Percentiles rank a stretch among this genome's conserved stretches.
phyloP scores from a whole-genome alignment of 2,113 vertebrate genomes.

The Aegypius monachus region DNA sequence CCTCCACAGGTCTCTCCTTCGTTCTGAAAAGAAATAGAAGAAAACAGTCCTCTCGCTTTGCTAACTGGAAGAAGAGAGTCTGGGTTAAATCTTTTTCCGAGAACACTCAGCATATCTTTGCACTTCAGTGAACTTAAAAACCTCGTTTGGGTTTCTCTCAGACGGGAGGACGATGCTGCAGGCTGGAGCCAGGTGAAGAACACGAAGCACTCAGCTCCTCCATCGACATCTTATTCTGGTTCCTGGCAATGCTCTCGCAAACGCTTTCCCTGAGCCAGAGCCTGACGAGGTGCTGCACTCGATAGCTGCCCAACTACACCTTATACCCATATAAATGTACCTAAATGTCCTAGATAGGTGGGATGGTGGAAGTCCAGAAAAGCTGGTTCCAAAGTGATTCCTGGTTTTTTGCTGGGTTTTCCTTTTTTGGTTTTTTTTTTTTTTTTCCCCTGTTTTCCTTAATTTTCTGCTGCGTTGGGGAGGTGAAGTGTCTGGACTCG shows the following conservation, averaged over 20 bases:
- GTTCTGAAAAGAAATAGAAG: not conserved
- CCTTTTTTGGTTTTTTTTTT: not conserved
- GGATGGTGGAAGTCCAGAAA: not conserved
- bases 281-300: not conserved
- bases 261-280: not conserved
- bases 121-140: not conserved
- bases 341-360: not conserved
- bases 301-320: not conserved
- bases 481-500: not conserved
- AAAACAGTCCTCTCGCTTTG: not conserved
- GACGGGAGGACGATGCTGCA: not conserved
- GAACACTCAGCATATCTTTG: not conserved
- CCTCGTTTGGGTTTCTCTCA: not conserved
- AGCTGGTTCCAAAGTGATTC: not conserved
- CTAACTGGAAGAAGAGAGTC: not conserved
- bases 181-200: not conserved
- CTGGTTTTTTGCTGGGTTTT: not conserved
- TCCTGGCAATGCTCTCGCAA: not conserved
- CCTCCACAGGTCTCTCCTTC: not conserved
- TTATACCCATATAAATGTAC: not conserved
- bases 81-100: not conserved
- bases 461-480: not conserved
- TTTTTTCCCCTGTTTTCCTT: not conserved
- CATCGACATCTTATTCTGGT: not conserved
- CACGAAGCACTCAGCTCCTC: not conserved